A percentile compares a stretch with the other conserved stretches of the same genome.
Conservation (phyloP, 2,888 invertebrate species). For the Pasiphila rectangulata region DNA sequence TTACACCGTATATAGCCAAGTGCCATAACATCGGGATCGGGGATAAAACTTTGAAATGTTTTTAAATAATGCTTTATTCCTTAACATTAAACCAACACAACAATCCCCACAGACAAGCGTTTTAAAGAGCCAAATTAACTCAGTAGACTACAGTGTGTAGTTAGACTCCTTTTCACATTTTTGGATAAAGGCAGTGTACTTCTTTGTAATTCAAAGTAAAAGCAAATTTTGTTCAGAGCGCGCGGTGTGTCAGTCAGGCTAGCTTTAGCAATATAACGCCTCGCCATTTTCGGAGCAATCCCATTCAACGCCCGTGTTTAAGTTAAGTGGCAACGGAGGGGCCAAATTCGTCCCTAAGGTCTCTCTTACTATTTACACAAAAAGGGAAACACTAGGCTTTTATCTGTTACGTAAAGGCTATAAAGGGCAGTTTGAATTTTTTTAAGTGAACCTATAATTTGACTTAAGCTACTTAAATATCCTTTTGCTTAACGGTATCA, state of each 20-base stretch:
- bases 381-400: slow-evolving; percentile 29
- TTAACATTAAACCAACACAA: too few species aligned
- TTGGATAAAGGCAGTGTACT: too few species aligned
- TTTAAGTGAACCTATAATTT: too few species aligned
- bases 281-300: slow-evolving; percentile 45
- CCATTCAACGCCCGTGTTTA: slow-evolving; percentile 46
- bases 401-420: slow-evolving; percentile 16
- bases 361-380: slow-evolving; percentile 31
- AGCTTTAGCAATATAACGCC: slow-evolving; percentile 44
- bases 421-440: slow-evolving; percentile 1
- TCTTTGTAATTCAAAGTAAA: neutral
- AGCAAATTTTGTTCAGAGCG: neutral
- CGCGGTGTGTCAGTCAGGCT: slow-evolving; percentile 38
- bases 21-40: too few species aligned
- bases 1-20: too few species aligned
- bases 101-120: too few species aligned
- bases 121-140: too few species aligned
- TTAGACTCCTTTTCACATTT: too few species aligned
- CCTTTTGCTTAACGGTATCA: too few species aligned
- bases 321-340: slow-evolving; percentile 47
- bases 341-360: slow-evolving; percentile 30
- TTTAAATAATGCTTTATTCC: too few species aligned
- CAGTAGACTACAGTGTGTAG: too few species aligned
- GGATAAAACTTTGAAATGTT: too few species aligned
- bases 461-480: neutral